Percentiles rank a stretch among this genome's conserved stretches.
Evolutionary conservation across 2,888 invertebrate genomes (phyloP).

Genomic region (Amphipyra berbera): DNA sequence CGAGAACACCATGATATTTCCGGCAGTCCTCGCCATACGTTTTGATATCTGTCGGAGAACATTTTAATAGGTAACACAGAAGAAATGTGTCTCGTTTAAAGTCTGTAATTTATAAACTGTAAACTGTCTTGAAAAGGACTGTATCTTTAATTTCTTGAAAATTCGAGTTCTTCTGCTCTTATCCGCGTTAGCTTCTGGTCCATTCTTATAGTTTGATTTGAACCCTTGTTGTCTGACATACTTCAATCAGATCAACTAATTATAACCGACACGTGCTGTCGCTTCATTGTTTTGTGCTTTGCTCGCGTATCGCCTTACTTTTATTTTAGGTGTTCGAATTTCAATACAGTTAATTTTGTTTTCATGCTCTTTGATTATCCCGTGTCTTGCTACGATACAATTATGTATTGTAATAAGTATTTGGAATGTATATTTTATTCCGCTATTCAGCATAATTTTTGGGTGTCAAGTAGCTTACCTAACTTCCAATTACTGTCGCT

Average conservation of each 20-base stretch:
- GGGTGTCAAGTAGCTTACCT: too few relatives aligned
- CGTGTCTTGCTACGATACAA: neutral
- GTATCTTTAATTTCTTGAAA: too few relatives aligned
- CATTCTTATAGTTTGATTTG: conserved; percentile 11
- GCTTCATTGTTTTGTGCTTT: conserved; percentile 27
- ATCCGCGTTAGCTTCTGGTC: conserved; percentile 8
- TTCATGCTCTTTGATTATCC: conserved; percentile 8
- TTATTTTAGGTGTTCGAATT: conserved; percentile 26
- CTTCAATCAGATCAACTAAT: conserved; percentile 35
- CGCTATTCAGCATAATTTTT: too few relatives aligned
- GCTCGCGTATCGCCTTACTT: conserved; percentile 11
- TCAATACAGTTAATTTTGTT: conserved; percentile 19
- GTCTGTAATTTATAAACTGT: conserved; percentile 34
- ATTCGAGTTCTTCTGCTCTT: neutral
- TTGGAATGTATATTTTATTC: too few relatives aligned
- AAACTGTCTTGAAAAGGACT: conserved; percentile 33
- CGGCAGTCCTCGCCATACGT: conserved; percentile 37
- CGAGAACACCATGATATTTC: conserved; percentile 48
- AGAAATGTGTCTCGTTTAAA: conserved; percentile 24
- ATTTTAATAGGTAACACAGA: conserved; percentile 23
- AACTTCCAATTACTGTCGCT: conserved; percentile 7
- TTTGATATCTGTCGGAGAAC: conserved; percentile 37
- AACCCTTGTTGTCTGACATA: conserved; percentile 20
- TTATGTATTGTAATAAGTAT: too few relatives aligned
- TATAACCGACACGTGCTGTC: conserved; percentile 23